A percentile compares a stretch with the other conserved stretches of the same genome.
Conservation (phyloP, 2,888 invertebrate species). For the Bembecia ichneumoniformis region DNA sequence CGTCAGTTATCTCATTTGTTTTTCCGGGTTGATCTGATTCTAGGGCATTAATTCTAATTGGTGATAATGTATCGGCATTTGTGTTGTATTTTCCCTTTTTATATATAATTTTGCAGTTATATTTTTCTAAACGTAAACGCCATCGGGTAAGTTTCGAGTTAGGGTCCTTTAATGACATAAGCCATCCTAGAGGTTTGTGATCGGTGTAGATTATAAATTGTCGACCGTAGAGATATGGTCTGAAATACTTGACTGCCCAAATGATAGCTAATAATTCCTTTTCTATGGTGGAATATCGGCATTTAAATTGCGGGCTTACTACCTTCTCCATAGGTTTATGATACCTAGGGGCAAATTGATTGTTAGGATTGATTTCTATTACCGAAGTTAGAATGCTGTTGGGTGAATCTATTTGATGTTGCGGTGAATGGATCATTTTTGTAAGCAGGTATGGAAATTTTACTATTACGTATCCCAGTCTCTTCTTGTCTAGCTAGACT, state of each 20-base stretch:
- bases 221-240: conserved; percentile 31
- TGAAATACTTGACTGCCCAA: conserved; percentile 29
- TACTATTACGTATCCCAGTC: too few species aligned
- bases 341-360: too few species aligned
- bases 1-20: neutral
- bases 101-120: neutral
- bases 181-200: neutral
- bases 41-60: neutral
- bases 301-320: too few species aligned
- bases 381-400: too few species aligned
- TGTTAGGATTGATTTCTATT: too few species aligned
- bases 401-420: too few species aligned
- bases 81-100: neutral
- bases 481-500: too few species aligned
- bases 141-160: neutral
- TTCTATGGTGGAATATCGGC: conserved; percentile 21
- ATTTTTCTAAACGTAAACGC: neutral
- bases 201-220: neutral
- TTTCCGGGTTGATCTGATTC: neutral
- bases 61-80: neutral
- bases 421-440: too few species aligned
- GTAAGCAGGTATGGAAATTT: too few species aligned
- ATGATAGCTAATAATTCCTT: conserved; percentile 32
- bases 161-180: neutral
- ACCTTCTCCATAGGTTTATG: too few species aligned